Evolutionary conservation across 2,113 vertebrate species (phyloP).

Genomic region (Ochotona curzoniae): DNA sequence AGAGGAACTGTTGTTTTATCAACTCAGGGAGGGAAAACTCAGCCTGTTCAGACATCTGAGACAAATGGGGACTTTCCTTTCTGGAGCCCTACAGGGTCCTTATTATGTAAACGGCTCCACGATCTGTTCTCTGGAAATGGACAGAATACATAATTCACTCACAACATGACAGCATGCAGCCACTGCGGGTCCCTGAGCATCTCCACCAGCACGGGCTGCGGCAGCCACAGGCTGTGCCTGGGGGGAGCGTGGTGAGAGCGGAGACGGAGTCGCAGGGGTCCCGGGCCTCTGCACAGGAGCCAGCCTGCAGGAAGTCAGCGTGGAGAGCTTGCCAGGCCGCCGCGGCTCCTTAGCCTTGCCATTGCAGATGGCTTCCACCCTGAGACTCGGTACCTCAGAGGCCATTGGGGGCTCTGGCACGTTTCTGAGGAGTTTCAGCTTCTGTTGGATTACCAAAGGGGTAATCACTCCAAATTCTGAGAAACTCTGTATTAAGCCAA

Average conservation of each 20-base stretch:
- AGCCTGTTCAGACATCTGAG: background rate
- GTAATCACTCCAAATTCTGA: background rate
- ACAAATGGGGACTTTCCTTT: background rate
- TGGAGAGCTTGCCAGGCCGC: too few species aligned
- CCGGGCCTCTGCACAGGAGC: background rate
- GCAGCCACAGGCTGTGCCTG: too few species aligned
- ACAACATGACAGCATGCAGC: background rate
- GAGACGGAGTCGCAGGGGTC: fast-evolving
- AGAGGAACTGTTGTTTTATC: background rate
- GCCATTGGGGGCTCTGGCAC: background rate
- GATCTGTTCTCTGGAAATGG: background rate
- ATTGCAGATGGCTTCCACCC: background rate
- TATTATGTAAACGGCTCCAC: background rate
- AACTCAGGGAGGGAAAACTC: background rate
- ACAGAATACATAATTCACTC: background rate
- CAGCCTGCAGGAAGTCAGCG: too few species aligned
- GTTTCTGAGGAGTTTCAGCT: background rate
- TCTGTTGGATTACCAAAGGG: background rate
- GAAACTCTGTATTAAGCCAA: background rate
- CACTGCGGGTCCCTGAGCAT: background rate
- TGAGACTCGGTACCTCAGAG: background rate
- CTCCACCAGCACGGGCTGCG: background rate
- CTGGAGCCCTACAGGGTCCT: background rate
- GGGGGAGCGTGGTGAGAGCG: background rate
- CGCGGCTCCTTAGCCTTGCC: fast-evolving